Evolutionary conservation across 2,888 invertebrate species (phyloP), one percentile per base, ranked within the genome.

Genomic region (Acrobasis consociella): DNA sequence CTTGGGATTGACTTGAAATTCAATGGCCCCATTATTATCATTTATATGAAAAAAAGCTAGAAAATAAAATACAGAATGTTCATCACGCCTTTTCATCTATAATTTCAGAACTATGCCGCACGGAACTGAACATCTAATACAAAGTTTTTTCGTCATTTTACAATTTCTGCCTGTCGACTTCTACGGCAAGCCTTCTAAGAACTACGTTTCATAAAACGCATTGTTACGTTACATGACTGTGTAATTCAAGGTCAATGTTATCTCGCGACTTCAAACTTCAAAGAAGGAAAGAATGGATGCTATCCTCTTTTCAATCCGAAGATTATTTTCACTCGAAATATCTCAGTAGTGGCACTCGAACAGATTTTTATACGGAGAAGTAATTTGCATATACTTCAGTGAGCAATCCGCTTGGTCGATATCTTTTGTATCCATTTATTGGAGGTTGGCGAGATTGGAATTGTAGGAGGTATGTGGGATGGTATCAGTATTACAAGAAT

Each of bases 281-380:
- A 74, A 73, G 69, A 69, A 69, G 58, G 62, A 67, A 70, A 68
- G 70, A 72, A 73, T 70, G 64, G 64, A 67, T 64, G 67, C 69
- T 68, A 67, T 68, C 61, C 64, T 64, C 53, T 64, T 65, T 67
- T 56, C 67, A 65, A 67, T 67, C 63, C 68, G 60, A 64, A 72
- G 66, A 72, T 71, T 71, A 72, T 72, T 73, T 73, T 70, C 71
- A 69, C 70, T 71, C 69, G 65, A 66, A 67, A 73, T 66, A 68
- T 63, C 63, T 62, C 53, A 22, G 49, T 63, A 65, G 61, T 62
- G 59, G 59, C 63, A 65, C 65, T 63, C 64, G 66, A 65, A 42
- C 63, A 56, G 31, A 46, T 63, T 64, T 65, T 64, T 60, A 64
- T 67, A 66, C 53, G 38, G 11, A 38, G 53, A 64, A 62, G 63